Evolutionary conservation across 2,888 invertebrate genomes (phyloP), one percentile per base, ranked within the genome.

Genomic region (Lumbricus terrestris): DNA sequence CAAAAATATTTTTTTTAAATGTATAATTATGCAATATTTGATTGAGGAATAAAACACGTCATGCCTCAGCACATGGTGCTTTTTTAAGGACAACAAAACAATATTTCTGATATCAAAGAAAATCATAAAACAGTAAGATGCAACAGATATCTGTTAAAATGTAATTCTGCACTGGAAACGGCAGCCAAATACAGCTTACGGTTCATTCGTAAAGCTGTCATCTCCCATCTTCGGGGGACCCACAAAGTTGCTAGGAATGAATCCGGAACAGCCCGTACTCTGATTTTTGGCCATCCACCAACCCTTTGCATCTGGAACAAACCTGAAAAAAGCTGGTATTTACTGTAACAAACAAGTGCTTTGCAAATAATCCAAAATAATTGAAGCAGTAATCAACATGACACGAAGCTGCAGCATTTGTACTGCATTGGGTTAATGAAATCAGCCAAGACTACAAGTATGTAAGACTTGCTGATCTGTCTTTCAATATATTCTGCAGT

Each of bases 231-330:
- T 34, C 85, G 16, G 37, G 16, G 34, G 35, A 35, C 93, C 93
- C 1, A 99, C 99, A 94, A 98, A 99, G 95, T 99, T 99, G 95
- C 98, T 97, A 0, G 99, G 99, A 93, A 99, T 98, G 93, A 98
- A 97, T 16, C 99, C 99, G 29, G 88, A 35, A 82, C 90, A 42
- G 40, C 90, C 90, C 18, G 91, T 91, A 15, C 38, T 88, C 35
- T 91, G 69, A 88, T 92, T 91, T 42, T 89, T 91, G 20, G 92
- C 92, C 23, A 91, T 37, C 92, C 92, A 92, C 92, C 92, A 92
- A 47, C 91, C 92, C n/a, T 82, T n/a, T 88, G 69, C 90, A 40
- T 29, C 47, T 33, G 16, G 20, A 85, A 85, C 85, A 35, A n/a
- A 6, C 85, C 85, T 85, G n/a, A 69, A 69, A n/a, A 69, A n/a